These are phyloP conservation scores for Scaptomyza pallida DNA, from an alignment of 1,140 invertebrate species.

Conservation along the genomic window DNA sequence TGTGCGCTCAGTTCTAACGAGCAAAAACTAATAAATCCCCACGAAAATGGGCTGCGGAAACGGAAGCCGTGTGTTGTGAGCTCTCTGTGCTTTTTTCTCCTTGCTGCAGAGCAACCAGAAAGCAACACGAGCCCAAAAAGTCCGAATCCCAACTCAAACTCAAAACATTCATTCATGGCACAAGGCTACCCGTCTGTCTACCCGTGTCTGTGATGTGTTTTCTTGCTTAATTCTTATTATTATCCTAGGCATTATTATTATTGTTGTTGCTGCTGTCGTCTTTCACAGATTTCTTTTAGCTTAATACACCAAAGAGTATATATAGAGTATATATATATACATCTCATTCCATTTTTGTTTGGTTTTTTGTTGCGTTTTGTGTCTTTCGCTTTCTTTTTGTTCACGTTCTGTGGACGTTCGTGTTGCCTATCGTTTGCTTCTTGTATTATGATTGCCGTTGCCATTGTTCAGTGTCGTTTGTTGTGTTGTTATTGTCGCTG, in stretches of 20 bases:
- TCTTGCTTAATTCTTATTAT: slow-evolving; percentile 83
- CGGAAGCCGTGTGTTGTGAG: slow-evolving; percentile 77
- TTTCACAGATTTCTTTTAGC: slow-evolving; percentile 68
- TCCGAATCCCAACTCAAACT: slow-evolving; percentile 33
- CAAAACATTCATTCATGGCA: slow-evolving; percentile 24
- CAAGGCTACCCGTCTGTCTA: slow-evolving; percentile 47
- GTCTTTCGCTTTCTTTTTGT: slow-evolving; percentile 44
- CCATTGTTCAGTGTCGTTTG: slow-evolving; percentile 62
- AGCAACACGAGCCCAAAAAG: slow-evolving; percentile 23
- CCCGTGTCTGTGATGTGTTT: slow-evolving; percentile 74
- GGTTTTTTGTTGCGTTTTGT: slow-evolving; percentile 23
- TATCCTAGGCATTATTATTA: slow-evolving; percentile 80
- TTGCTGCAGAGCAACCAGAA: slow-evolving; percentile 6
- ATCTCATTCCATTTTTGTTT: slow-evolving; percentile 12
- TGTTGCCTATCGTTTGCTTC: slow-evolving; percentile 77
- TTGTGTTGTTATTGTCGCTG: slow-evolving; percentile 35
- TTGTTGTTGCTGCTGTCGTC: slow-evolving; percentile 48
- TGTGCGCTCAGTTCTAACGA: slow-evolving; percentile 77
- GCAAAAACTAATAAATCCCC: slow-evolving; percentile 83
- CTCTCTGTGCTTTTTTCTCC: neutral
- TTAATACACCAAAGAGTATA: slow-evolving; percentile 11
- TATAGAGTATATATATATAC: slow-evolving; percentile 15
- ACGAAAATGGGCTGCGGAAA: slow-evolving; percentile 80
- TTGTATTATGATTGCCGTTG: slow-evolving; percentile 78
- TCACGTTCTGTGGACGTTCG: slow-evolving; percentile 52